A percentile compares a stretch with the other conserved stretches of the same genome.
Evolutionary conservation across 2,113 vertebrate species (phyloP).

Genomic region (Malurus melanocephalus): DNA sequence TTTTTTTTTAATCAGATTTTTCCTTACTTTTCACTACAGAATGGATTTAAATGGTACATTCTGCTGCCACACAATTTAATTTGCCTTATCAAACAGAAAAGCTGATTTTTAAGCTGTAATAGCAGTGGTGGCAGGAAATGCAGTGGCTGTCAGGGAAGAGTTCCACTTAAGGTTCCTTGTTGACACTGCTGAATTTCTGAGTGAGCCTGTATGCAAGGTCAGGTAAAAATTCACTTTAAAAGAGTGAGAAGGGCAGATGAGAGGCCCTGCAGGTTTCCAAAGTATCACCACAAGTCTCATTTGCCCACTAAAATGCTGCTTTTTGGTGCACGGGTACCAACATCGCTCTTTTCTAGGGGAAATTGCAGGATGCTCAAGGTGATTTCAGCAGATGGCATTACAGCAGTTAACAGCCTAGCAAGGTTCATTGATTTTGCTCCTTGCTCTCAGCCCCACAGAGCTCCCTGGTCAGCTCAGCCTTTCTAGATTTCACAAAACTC

Average conservation of each 20-base stretch:
- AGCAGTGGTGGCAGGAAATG: background rate
- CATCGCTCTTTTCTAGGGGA: background rate
- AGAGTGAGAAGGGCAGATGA: background rate
- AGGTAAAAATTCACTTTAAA: background rate
- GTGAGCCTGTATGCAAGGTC: background rate
- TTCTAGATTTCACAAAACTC: background rate
- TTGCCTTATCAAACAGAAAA: background rate
- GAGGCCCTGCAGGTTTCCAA: background rate
- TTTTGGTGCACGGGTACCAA: background rate
- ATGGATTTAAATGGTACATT: background rate
- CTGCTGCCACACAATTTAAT: background rate
- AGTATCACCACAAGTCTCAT: background rate
- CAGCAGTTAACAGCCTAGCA: background rate
- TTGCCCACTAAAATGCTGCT: background rate
- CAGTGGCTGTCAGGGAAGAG: rapidly evolving
- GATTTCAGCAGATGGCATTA: background rate
- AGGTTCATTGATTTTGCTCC: background rate
- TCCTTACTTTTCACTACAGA: background rate
- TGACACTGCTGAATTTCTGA: background rate
- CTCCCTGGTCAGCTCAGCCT: background rate
- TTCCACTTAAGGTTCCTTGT: background rate
- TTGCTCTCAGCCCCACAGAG: background rate
- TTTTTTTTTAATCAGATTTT: background rate
- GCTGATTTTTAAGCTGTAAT: background rate
- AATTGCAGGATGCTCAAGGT: background rate